Evolutionary conservation across 2,797 vertebrate genomes (phyloP).

Genomic region (Pseudotriccus pelzelni): DNA sequence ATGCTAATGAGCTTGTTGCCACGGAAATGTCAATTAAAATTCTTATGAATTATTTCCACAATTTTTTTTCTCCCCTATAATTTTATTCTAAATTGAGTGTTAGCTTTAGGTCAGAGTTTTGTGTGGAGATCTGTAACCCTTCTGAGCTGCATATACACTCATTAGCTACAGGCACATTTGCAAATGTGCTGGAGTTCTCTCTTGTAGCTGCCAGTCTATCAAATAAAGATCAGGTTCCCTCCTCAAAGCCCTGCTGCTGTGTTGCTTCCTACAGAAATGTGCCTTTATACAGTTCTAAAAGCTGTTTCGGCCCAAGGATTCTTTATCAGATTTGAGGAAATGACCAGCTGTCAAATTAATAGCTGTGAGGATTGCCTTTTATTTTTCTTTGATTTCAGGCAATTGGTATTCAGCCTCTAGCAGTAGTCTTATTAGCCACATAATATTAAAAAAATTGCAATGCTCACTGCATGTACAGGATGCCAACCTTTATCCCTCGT

Average conservation of each 20-base stretch:
- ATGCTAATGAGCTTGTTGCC: neutral
- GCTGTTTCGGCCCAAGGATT: neutral
- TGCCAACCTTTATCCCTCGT: neutral
- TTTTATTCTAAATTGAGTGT: conserved; percentile 21
- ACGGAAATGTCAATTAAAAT: conserved; percentile 57
- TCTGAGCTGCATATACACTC: neutral
- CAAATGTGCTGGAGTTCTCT: neutral
- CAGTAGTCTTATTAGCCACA: neutral
- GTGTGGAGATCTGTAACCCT: neutral
- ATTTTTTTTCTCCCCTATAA: neutral
- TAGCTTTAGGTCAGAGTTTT: conserved; percentile 44
- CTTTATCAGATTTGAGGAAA: neutral
- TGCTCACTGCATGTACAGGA: neutral
- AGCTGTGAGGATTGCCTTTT: neutral
- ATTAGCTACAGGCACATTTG: conserved; percentile 9
- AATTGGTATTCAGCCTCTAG: conserved; percentile 22
- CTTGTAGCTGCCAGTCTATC: neutral
- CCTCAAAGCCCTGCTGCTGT: neutral
- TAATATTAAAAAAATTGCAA: neutral
- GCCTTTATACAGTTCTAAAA: neutral
- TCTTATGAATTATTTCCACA: conserved; percentile 64
- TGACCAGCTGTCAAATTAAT: conserved; percentile 21
- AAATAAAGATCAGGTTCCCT: neutral
- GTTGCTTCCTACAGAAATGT: neutral
- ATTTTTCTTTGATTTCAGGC: conserved; percentile 26